Conservation (phyloP, 2,113 vertebrate genomes). For the Antidorcas marsupialis region DNA sequence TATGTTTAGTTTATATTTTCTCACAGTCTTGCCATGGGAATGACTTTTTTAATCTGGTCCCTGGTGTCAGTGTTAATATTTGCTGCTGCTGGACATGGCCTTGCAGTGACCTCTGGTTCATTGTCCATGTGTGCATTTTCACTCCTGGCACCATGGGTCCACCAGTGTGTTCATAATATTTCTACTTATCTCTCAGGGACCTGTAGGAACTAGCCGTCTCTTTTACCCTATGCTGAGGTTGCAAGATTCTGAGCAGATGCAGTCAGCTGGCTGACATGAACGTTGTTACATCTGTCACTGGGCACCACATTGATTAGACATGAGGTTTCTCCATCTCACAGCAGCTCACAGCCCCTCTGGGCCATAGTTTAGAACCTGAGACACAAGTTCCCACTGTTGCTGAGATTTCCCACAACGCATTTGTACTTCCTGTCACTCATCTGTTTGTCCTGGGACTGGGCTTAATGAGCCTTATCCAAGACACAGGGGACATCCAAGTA, state of each 20-base stretch:
- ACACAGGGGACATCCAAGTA: neutral
- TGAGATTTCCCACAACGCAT: neutral
- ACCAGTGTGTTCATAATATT: neutral
- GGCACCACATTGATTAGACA: neutral
- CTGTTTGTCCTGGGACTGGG: neutral
- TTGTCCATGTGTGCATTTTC: neutral
- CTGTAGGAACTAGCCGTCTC: neutral
- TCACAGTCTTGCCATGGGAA: neutral
- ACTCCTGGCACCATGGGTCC: neutral
- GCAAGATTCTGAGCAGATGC: neutral
- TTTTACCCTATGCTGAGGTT: neutral
- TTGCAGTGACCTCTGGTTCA: neutral
- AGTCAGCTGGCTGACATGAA: neutral
- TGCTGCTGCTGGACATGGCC: neutral
- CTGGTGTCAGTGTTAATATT: neutral
- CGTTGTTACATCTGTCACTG: neutral
- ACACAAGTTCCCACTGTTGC: neutral
- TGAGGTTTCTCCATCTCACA: neutral
- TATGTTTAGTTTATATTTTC: neutral
- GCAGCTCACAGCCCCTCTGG: neutral
- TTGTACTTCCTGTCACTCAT: neutral
- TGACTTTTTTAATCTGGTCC: neutral
- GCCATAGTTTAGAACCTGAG: neutral
- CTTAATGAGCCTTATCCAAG: neutral
- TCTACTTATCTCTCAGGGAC: neutral